These are phyloP conservation scores for Aphidoletes aphidimyza DNA, from an alignment of 2,888 invertebrate genomes.

Conservation along the genomic window DNA sequence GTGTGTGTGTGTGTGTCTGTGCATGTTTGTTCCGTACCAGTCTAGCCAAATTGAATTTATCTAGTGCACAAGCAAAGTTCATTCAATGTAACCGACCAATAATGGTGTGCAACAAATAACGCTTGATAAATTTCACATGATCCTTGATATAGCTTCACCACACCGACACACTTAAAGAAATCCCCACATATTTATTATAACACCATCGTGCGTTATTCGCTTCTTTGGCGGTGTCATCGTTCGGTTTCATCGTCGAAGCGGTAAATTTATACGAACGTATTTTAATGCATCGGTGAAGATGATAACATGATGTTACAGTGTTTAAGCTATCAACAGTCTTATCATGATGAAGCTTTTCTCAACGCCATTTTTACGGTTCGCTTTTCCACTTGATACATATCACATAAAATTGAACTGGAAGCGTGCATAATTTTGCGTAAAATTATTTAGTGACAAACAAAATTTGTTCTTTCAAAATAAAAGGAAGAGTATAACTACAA, in stretches of 20 bases:
- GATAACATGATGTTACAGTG: slow-evolving; percentile 38
- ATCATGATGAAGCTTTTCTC: slow-evolving; percentile 25
- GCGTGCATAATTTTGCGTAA: slow-evolving; percentile 43
- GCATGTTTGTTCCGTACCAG: background rate
- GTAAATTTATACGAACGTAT: background rate
- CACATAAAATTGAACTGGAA: background rate
- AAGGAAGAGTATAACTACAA: background rate
- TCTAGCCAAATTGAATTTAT: slow-evolving; percentile 45
- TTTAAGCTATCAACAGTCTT: slow-evolving; percentile 45
- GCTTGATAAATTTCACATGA: slow-evolving; percentile 33
- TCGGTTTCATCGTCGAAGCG: background rate
- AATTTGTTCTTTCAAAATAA: background rate
- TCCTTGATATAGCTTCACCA: slow-evolving; percentile 2
- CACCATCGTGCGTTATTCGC: background rate
- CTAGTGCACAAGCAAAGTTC: background rate
- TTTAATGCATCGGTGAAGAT: slow-evolving; percentile 43
- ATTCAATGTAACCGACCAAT: slow-evolving; percentile 12
- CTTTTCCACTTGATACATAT: background rate
- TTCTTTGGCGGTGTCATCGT: background rate
- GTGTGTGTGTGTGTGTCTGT: background rate
- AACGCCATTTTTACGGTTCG: slow-evolving; percentile 27
- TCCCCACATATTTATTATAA: background rate
- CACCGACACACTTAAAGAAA: background rate
- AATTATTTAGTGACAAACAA: background rate
- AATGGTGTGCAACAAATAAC: slow-evolving; percentile 10